Evolutionary conservation across 2,797 vertebrate genomes (phyloP).

Genomic region (Leuciscus waleckii): DNA sequence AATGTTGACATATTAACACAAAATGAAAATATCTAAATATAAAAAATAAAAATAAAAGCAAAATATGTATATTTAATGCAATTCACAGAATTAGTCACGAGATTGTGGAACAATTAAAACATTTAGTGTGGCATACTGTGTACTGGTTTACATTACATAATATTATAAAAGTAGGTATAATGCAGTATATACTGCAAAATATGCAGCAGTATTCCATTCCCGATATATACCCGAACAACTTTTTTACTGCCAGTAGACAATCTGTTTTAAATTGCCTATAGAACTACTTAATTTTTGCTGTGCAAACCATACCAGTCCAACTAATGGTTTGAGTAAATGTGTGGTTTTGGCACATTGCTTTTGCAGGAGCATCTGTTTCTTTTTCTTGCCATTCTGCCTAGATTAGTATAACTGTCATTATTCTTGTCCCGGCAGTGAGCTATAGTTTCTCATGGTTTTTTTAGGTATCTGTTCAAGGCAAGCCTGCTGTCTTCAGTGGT

Average conservation of each 20-base stretch:
- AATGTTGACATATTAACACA: background rate
- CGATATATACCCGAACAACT: no score
- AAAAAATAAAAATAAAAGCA: background rate
- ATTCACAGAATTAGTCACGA: background rate
- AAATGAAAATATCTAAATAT: background rate
- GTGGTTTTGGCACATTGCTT: constrained; percentile 10
- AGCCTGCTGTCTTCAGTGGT: constrained; percentile 80
- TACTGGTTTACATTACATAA: background rate
- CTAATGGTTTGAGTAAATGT: constrained; percentile 15
- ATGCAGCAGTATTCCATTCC: background rate
- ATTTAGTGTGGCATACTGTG: background rate
- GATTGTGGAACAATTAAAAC: background rate
- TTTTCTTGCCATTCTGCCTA: constrained; percentile 16
- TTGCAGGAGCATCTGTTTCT: constrained; percentile 21
- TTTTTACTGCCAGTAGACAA: background rate
- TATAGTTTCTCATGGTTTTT: constrained; percentile 94
- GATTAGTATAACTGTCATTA: constrained; percentile 82
- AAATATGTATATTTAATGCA: background rate
- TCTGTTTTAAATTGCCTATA: constrained; percentile 5
- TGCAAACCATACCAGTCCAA: background rate
- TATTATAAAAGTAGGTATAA: background rate
- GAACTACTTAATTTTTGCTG: background rate
- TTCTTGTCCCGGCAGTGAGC: constrained; percentile 94
- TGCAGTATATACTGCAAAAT: background rate
- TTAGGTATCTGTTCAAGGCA: constrained; percentile 91